These are phyloP conservation scores for Dasysyrphus tricinctus DNA, from an alignment of 2,888 invertebrate genomes.

Conservation along the genomic window DNA sequence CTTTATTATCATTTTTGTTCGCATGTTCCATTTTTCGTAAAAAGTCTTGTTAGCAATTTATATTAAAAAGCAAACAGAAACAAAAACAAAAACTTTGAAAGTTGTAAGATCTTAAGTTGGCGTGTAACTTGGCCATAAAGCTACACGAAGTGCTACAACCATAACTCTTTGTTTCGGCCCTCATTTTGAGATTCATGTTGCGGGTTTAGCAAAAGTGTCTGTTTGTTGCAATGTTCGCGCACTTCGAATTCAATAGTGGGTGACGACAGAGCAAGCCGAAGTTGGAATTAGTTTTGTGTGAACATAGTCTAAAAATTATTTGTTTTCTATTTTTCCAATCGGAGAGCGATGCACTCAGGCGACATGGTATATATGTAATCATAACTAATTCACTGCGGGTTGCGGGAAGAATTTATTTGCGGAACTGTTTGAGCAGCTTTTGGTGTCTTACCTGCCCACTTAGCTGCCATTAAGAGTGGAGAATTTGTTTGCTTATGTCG, in stretches of 20 bases:
- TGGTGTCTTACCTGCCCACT: conserved; percentile 56
- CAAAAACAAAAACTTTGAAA: conserved; percentile 19
- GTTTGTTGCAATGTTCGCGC: conserved; percentile 66
- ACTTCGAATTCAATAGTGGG: conserved; percentile 55
- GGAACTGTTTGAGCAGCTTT: conserved; percentile 59
- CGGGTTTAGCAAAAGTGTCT: conserved; percentile 62
- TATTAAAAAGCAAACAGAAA: conserved; percentile 36
- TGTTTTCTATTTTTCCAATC: conserved; percentile 19
- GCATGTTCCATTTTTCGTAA: conserved; percentile 65
- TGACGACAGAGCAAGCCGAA: conserved; percentile 32
- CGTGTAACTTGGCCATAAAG: conserved; percentile 68
- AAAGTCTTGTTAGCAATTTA: conserved; percentile 67
- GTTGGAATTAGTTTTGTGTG: conserved; percentile 24
- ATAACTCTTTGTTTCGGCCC: conserved; percentile 64
- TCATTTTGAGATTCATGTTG: conserved; percentile 49
- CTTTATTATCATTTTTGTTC: conserved; percentile 18
- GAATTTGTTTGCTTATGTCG: conserved; percentile 69
- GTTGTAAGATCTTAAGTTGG: conserved; percentile 61
- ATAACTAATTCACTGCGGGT: conserved; percentile 46
- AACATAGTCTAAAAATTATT: conserved; percentile 51
- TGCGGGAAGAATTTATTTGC: conserved; percentile 55
- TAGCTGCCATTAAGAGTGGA: conserved; percentile 68
- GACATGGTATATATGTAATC: conserved; percentile 18
- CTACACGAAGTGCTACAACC: conserved; percentile 62
- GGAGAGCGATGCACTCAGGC: conserved; percentile 41